Evolutionary conservation across 2,113 vertebrate genomes (phyloP), one percentile per base, ranked within the genome.

Genomic region (Drymodes brunneopygia): DNA sequence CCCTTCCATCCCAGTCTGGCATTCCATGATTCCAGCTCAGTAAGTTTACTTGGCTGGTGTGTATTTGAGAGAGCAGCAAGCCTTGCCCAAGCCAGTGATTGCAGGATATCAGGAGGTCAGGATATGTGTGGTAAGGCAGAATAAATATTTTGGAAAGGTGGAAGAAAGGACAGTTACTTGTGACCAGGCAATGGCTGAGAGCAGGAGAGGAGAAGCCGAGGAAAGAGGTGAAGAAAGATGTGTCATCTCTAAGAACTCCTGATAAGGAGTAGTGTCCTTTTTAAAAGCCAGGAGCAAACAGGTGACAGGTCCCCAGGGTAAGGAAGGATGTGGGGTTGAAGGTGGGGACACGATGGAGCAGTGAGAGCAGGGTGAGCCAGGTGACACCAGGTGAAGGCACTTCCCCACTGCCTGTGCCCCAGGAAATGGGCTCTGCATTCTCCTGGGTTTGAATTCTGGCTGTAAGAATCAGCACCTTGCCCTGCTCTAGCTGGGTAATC

Each of bases 351-450:
- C 0, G 10, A 4, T 0, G 9, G 75, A 85, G 40, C 90, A 29
- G 45, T 40, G 84, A 18, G 35, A 4, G 14, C 3, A 2, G 66
- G 57, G 38, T 33, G 7, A 21, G 23, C 42, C 25, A 5, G 64
- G 44, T 16, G 86, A 7, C 74, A 15, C 14, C 58, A 8, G 42
- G 15, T 5, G 2, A 45, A 16, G 5, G 10, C 8, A 16, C n/a
- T 21, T 79, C 20, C 56, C 47, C 6, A 0, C 31, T 3, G 0
- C 9, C 60, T 12, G 38, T 1, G 0, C 24, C 33, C 58, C 1
- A 11, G 53, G 58, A 27, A 8, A 7, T 0, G 0, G 50, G 33
- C 50, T 35, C 69, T 60, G 11, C 1, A 0, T 21, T 53, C 40
- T 15, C 53, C 48, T 31, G 4, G 29, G 2, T 28, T 29, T 10